phyloP scores from a whole-genome alignment of 2,113 vertebrate species.

The Hystrix brachyura region DNA sequence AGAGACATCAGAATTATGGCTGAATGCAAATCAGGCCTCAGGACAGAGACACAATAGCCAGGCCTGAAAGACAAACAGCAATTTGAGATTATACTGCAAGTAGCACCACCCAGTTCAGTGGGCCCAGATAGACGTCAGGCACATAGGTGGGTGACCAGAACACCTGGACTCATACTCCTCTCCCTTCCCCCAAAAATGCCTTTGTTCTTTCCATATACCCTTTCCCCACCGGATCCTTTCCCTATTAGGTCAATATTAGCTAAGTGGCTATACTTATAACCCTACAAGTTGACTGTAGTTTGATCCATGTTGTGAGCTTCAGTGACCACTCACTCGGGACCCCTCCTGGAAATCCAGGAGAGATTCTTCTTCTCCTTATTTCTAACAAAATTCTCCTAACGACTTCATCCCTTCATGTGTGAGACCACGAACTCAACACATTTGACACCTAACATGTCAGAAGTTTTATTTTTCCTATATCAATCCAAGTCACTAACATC shows the following conservation, averaged over 20 bases:
- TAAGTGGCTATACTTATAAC: background rate
- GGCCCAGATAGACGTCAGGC: background rate
- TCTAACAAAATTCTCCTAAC: background rate
- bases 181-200: background rate
- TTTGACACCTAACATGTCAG: background rate
- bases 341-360: background rate
- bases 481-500: background rate
- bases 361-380: too few relatives aligned
- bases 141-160: background rate
- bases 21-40: background rate
- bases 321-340: background rate
- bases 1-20: background rate
- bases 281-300: background rate
- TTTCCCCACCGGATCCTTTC: background rate
- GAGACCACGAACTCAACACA: background rate
- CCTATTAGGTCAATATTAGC: background rate
- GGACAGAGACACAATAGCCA: background rate
- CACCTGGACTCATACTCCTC: background rate
- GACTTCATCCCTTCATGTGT: background rate
- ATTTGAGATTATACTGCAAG: background rate
- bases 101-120: background rate
- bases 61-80: background rate
- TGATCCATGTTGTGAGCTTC: background rate
- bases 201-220: background rate
- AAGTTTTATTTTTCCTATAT: background rate